phyloP scores from a whole-genome alignment of 2,797 vertebrate genomes.

The Sylvia borin region DNA sequence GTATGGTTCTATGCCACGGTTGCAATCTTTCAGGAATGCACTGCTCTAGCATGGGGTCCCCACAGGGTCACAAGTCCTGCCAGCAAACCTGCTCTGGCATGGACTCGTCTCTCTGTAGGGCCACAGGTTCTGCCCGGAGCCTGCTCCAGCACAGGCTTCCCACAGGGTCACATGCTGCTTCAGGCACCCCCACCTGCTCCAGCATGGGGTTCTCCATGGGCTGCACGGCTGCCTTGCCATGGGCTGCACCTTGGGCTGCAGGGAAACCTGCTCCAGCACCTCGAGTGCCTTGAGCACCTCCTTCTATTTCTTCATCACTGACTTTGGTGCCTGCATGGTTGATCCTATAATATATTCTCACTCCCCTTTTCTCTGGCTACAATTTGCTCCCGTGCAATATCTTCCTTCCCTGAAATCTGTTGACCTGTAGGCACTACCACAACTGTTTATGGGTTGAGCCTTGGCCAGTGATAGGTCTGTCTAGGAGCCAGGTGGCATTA shows the following conservation, averaged over 20 bases:
- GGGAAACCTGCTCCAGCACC: accelerated
- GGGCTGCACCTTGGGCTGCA: not conserved
- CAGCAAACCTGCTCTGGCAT: not conserved
- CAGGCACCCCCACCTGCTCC: not conserved
- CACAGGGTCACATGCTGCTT: not conserved
- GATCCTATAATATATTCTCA: not conserved
- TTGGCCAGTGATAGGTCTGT: not conserved
- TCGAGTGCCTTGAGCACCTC: no score
- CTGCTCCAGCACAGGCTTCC: not conserved
- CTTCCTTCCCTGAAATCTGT: not conserved
- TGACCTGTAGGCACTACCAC: no score
- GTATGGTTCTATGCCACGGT: not conserved
- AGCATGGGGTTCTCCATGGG: not conserved
- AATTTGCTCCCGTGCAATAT: not conserved
- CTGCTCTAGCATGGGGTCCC: not conserved
- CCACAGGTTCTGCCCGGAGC: no score
- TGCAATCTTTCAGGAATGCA: no score
- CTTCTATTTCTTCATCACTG: not conserved
- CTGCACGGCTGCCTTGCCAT: not conserved
- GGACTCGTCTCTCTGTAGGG: not conserved
- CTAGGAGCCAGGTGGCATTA: not conserved
- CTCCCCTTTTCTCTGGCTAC: not conserved
- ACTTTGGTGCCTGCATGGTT: not conserved
- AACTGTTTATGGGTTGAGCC: not conserved
- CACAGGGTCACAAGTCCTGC: not conserved